Conservation (phyloP, 2,888 invertebrate species). For the Amiota communis region DNA sequence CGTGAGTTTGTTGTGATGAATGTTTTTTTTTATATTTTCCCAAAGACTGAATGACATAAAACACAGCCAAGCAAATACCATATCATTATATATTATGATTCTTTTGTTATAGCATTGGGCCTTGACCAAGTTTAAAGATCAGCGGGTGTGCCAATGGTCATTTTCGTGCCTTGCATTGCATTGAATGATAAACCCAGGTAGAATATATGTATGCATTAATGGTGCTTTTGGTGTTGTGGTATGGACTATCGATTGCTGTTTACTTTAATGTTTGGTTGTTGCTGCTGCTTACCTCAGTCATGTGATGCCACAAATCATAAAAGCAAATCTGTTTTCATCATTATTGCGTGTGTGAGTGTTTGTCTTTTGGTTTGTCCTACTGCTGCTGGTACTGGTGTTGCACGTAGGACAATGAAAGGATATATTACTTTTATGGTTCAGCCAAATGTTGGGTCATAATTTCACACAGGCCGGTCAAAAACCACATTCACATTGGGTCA, state of each 20-base stretch:
- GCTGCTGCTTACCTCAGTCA: no score
- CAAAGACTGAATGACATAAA: background rate
- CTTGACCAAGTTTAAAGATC: conserved; percentile 1
- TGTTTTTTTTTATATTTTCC: background rate
- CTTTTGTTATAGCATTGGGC: background rate
- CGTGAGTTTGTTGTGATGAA: background rate
- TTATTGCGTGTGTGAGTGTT: conserved; percentile 7
- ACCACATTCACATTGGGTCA: no score
- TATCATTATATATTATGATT: no score
- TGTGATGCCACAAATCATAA: conserved; percentile 60
- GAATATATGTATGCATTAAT: no score
- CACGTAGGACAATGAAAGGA: background rate
- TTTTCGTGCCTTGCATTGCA: no score
- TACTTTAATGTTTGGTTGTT: no score
- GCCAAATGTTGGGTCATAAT: conserved; percentile 42
- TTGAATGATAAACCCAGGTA: no score
- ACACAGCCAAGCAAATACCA: no score
- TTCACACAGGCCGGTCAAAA: conserved; percentile 7
- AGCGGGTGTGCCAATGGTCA: background rate
- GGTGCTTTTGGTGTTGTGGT: no score
- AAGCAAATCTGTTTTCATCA: conserved; percentile 49
- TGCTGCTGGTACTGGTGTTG: no score
- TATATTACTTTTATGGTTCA: conserved; percentile 66
- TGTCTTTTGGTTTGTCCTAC: background rate
- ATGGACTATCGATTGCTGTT: no score